Percentiles rank a stretch among this genome's conserved stretches.
Conservation (phyloP, 2,113 vertebrate species). For the Dipodomys merriami region DNA sequence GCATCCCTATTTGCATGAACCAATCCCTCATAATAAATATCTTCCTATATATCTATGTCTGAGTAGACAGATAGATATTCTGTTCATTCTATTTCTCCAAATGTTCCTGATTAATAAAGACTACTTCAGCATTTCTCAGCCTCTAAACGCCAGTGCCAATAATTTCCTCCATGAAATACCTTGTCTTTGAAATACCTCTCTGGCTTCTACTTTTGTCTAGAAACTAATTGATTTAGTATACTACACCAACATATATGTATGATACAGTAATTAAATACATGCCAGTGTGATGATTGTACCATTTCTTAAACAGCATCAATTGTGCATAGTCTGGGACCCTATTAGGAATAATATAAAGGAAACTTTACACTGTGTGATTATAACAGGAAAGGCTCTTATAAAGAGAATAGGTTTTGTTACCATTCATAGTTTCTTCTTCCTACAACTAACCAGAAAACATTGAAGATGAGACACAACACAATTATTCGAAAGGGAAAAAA, state of each 20-base stretch:
- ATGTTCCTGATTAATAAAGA: background rate
- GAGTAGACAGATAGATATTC: background rate
- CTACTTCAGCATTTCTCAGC: background rate
- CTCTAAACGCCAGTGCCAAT: conserved; percentile 36
- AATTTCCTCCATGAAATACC: background rate
- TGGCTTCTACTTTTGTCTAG: conserved; percentile 11
- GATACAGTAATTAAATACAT: background rate
- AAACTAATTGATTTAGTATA: background rate
- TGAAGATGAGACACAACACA: conserved; percentile 42
- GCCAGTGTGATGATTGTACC: background rate
- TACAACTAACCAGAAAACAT: background rate
- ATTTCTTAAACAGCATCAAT: background rate
- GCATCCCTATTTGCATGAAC: background rate
- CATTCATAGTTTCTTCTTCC: background rate
- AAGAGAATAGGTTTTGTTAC: background rate
- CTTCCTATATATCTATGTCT: background rate
- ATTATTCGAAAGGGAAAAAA: background rate
- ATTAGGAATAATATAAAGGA: background rate
- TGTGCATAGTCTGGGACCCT: background rate
- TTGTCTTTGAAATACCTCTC: conserved; percentile 41
- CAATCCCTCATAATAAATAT: background rate
- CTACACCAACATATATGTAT: background rate
- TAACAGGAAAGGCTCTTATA: background rate
- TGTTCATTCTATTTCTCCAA: background rate
- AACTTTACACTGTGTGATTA: background rate